A percentile compares a stretch with the other conserved stretches of the same genome.
phyloP scores from a whole-genome alignment of 2,113 vertebrate species.

The Potamarius usumacintae region DNA sequence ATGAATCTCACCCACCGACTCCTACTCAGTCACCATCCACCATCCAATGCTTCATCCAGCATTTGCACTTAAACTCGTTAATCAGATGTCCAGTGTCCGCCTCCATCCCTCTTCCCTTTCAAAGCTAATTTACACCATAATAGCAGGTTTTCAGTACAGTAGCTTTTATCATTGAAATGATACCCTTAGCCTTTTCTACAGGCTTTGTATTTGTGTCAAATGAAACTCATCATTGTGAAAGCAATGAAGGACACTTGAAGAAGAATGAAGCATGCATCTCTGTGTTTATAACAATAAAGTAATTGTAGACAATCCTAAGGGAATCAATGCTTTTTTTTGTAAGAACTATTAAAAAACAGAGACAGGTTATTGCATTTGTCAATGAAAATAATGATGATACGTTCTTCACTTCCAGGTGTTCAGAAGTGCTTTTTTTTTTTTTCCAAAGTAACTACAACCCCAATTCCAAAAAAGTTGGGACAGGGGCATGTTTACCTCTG shows the following conservation, averaged over 20 bases:
- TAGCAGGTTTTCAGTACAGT: neutral
- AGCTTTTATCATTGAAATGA: neutral
- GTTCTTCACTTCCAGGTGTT: neutral
- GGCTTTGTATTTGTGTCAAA: neutral
- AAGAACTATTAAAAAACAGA: neutral
- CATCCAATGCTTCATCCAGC: neutral
- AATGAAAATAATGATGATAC: neutral
- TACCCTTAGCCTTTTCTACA: neutral
- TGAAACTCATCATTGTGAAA: neutral
- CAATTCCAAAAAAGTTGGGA: too few relatives aligned
- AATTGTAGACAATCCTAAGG: neutral
- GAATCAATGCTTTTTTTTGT: neutral
- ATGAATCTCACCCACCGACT: neutral
- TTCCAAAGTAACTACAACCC: too few relatives aligned
- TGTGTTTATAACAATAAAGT: neutral
- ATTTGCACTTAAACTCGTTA: neutral
- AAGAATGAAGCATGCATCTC: neutral
- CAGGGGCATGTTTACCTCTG: too few relatives aligned
- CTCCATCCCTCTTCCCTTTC: neutral
- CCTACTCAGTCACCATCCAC: neutral
- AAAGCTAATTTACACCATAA: constrained; percentile 13
- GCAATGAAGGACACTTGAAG: neutral
- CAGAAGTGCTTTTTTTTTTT: neutral
- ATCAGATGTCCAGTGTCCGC: neutral
- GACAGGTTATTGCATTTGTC: too few relatives aligned